Conservation (phyloP, 2,113 vertebrate genomes). For the Tragelaphus buxtoni region DNA sequence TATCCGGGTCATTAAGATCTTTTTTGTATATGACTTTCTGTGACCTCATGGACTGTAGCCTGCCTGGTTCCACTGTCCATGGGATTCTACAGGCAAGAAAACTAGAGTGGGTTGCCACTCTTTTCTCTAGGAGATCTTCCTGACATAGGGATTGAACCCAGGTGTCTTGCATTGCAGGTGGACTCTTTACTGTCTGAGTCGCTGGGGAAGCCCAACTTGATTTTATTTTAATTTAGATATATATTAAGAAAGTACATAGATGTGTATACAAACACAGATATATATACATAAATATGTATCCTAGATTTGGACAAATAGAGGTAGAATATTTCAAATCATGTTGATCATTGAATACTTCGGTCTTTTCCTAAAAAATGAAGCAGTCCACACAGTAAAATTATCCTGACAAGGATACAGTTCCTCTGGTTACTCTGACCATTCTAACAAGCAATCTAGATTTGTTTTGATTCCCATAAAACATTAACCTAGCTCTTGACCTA, state of each 20-base stretch:
- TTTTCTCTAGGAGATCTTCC: not conserved
- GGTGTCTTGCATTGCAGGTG: not conserved
- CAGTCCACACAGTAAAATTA: not conserved
- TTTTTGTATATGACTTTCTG: not conserved
- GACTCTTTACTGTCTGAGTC: not conserved
- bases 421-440: not conserved
- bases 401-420: not conserved
- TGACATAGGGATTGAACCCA: not conserved
- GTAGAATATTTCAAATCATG: not conserved
- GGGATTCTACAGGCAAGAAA: not conserved
- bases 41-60: not conserved
- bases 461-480: constrained; percentile 42
- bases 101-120: not conserved
- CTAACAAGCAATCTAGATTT: not conserved
- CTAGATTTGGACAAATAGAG: not conserved
- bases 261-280: not conserved
- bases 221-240: not conserved
- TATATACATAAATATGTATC: not conserved
- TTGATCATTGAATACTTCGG: not conserved
- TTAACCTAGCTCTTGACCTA: constrained; percentile 25
- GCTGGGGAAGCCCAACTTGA: not conserved
- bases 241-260: not conserved
- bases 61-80: not conserved
- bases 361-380: not conserved
- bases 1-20: not conserved